These are phyloP conservation scores for Rhyacichthys aspro DNA, from an alignment of 2,797 vertebrate genomes.

Conservation along the genomic window DNA sequence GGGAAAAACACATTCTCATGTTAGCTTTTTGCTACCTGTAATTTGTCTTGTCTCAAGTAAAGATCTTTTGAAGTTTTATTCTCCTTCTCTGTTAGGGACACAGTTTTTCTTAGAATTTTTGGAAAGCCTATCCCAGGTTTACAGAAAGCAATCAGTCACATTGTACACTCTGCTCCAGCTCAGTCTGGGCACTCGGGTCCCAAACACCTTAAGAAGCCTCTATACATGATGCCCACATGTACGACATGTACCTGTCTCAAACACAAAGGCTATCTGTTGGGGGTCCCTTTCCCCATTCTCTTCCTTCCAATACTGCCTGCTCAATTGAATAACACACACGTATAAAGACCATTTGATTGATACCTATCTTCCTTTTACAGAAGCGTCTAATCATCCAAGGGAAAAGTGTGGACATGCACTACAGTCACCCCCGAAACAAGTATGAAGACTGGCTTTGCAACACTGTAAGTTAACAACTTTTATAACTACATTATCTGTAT, in stretches of 20 bases:
- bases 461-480: slow-evolving; percentile 84
- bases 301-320: slow-evolving; percentile 93
- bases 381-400: slow-evolving; percentile 96
- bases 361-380: slow-evolving; percentile 88
- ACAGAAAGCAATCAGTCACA: slow-evolving; percentile 64
- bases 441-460: slow-evolving; percentile 99
- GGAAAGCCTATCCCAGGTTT: slow-evolving; percentile 56
- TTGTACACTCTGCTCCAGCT: slow-evolving; percentile 84
- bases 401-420: slow-evolving; percentile 97
- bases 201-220: slow-evolving; percentile 79
- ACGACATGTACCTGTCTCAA: slow-evolving; percentile 75
- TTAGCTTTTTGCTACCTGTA: slow-evolving; percentile 3
- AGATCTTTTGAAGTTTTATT: slow-evolving; percentile 36
- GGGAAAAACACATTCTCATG: background rate
- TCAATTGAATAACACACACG: slow-evolving; percentile 82
- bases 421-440: slow-evolving; percentile 97
- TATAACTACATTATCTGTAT: slow-evolving; percentile 18
- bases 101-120: slow-evolving; percentile 28
- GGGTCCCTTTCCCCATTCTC: slow-evolving; percentile 78
- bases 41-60: background rate
- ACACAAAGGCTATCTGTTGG: slow-evolving; percentile 80
- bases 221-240: slow-evolving; percentile 71
- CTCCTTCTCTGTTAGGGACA: slow-evolving; percentile 15
- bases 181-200: slow-evolving; percentile 86
- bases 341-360: slow-evolving; percentile 80